These are phyloP conservation scores for Himantopus leucocephalus DNA, from an alignment of 2,113 vertebrate genomes.

Conservation along the genomic window DNA sequence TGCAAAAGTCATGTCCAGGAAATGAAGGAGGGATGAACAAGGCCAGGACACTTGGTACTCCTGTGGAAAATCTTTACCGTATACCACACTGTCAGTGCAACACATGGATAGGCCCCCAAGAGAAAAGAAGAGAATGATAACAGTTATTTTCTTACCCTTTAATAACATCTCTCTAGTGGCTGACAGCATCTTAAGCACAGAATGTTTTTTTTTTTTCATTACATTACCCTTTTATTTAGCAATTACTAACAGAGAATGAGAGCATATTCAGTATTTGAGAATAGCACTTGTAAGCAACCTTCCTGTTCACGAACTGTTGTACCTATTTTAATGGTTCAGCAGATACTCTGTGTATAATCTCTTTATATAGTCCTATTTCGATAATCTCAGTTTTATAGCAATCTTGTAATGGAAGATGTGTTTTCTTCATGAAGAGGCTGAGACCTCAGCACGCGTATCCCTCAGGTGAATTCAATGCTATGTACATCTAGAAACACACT, in stretches of 20 bases:
- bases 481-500: background rate
- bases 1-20: background rate
- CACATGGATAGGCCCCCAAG: background rate
- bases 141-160: background rate
- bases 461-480: background rate
- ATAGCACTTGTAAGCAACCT: fast-evolving
- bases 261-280: background rate
- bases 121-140: background rate
- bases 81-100: background rate
- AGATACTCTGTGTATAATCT: background rate
- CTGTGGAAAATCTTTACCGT: background rate
- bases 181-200: background rate
- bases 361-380: background rate
- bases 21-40: background rate
- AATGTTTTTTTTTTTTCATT: background rate
- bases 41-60: background rate
- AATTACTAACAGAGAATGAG: background rate
- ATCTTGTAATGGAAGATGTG: background rate
- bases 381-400: background rate
- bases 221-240: background rate
- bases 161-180: background rate
- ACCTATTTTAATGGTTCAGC: background rate
- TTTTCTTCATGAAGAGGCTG: background rate
- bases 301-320: background rate
- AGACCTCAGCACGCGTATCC: background rate